phyloP scores from a whole-genome alignment of 2,888 invertebrate species.

The Dione vanillae region DNA sequence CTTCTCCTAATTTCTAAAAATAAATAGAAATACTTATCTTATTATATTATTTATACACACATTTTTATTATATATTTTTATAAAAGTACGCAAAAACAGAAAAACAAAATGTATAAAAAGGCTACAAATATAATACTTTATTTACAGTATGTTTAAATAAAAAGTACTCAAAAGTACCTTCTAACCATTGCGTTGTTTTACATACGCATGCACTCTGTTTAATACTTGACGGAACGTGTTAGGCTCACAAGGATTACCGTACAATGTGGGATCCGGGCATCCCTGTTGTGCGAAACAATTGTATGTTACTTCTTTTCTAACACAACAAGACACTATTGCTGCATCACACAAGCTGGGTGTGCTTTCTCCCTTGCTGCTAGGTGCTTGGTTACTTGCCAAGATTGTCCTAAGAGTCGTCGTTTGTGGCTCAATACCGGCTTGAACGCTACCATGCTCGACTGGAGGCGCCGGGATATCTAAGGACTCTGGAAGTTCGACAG shows the following conservation, averaged over 20 bases:
- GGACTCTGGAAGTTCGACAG: slow-evolving; percentile 53
- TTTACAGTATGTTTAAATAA: background rate
- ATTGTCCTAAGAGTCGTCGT: slow-evolving; percentile 3
- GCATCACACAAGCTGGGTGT: slow-evolving; percentile 58
- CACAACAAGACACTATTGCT: slow-evolving; percentile 70
- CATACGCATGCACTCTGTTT: slow-evolving; percentile 61
- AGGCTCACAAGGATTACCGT: slow-evolving; percentile 65
- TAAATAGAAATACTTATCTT: slow-evolving; percentile 15
- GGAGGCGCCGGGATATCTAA: slow-evolving; percentile 52
- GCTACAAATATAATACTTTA: slow-evolving; percentile 7
- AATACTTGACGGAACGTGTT: slow-evolving; percentile 60
- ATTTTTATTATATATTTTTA: background rate
- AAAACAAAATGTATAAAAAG: background rate
- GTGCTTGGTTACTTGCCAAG: slow-evolving; percentile 22
- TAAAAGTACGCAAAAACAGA: background rate
- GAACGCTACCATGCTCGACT: slow-evolving; percentile 60
- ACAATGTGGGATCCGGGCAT: slow-evolving; percentile 74
- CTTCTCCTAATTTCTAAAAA: slow-evolving; percentile 14
- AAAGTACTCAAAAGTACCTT: background rate
- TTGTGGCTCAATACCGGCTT: slow-evolving; percentile 47
- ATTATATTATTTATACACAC: slow-evolving; percentile 12
- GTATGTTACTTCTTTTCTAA: slow-evolving; percentile 57
- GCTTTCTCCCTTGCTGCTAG: slow-evolving; percentile 33
- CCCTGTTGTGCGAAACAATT: slow-evolving; percentile 67
- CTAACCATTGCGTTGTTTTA: slow-evolving; percentile 51